Conservation (phyloP, 2,888 invertebrate genomes). For the Encarsia formosa region DNA sequence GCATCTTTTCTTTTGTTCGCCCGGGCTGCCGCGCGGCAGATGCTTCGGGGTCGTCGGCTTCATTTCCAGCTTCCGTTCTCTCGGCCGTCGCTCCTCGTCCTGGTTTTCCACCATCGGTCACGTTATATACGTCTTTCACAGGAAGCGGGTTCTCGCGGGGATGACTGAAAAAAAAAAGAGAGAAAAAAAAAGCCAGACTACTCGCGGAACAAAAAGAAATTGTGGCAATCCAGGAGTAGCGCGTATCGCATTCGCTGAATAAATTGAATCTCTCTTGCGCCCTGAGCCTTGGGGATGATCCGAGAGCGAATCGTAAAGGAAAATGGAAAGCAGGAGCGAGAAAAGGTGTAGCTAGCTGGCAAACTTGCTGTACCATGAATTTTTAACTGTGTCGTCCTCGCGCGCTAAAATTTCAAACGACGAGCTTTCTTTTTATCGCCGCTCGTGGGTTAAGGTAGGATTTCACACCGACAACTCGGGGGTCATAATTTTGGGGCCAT, state of each 20-base stretch:
- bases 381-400: too few species aligned
- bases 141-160: neutral
- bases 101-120: conserved; percentile 6
- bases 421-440: too few species aligned
- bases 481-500: too few species aligned
- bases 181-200: too few species aligned
- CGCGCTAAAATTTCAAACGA: too few species aligned
- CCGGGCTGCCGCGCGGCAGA: too few species aligned
- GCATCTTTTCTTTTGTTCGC: too few species aligned
- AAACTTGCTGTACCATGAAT: too few species aligned
- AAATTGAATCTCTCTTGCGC: conserved; percentile 42
- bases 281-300: conserved; percentile 13
- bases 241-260: conserved; percentile 36
- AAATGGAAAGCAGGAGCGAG: conserved; percentile 9
- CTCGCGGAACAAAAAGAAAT: too few species aligned
- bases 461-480: too few species aligned
- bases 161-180: neutral
- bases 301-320: conserved; percentile 21
- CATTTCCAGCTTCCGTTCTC: conserved; percentile 12
- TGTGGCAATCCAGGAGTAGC: conserved; percentile 42
- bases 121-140: neutral
- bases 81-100: neutral
- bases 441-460: too few species aligned
- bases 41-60: conserved; percentile 22
- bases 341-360: neutral